phyloP scores from a whole-genome alignment of 2,113 vertebrate genomes.

The Entelurus aequoreus region DNA sequence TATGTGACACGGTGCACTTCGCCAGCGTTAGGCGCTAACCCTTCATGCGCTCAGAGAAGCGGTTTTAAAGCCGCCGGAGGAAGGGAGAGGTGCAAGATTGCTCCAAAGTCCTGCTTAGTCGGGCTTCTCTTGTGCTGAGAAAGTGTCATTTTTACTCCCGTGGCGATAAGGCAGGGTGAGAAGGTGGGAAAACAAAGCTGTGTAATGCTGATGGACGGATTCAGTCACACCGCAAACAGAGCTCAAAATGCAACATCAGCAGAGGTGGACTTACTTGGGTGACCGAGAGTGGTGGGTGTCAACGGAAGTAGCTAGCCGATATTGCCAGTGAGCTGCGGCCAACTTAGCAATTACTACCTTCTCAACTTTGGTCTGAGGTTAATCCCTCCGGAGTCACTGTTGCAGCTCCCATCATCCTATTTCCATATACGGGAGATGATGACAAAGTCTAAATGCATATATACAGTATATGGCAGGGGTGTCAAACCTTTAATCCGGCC shows the following conservation, averaged over 20 bases:
- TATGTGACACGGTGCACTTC: constrained; percentile 16
- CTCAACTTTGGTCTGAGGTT: constrained; percentile 37
- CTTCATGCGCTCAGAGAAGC: background rate
- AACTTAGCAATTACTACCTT: constrained; percentile 60
- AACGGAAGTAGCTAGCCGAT: constrained; percentile 62
- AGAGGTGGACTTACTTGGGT: constrained; percentile 47
- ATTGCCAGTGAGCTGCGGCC: constrained; percentile 53
- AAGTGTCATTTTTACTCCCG: constrained; percentile 43
- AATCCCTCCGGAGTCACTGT: constrained; percentile 27
- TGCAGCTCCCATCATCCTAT: background rate
- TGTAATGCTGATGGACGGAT: constrained; percentile 60
- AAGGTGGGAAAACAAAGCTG: constrained; percentile 44
- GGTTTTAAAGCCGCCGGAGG: constrained; percentile 12
- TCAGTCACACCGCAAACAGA: constrained; percentile 25
- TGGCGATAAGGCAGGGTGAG: constrained; percentile 46
- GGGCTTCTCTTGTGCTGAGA: constrained; percentile 27
- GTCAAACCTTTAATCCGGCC: no score
- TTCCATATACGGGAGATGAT: background rate
- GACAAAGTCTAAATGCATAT: background rate
- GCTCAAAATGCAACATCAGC: constrained; percentile 56
- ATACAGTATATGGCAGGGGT: no score
- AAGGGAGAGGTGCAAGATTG: constrained; percentile 13
- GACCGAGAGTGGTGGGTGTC: constrained; percentile 32
- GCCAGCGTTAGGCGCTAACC: constrained; percentile 22
- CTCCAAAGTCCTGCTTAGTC: constrained; percentile 40